Base-by-base conservation (phyloP, 2,113 vertebrate species). In the Microcebus ravelobensis region DNA sequence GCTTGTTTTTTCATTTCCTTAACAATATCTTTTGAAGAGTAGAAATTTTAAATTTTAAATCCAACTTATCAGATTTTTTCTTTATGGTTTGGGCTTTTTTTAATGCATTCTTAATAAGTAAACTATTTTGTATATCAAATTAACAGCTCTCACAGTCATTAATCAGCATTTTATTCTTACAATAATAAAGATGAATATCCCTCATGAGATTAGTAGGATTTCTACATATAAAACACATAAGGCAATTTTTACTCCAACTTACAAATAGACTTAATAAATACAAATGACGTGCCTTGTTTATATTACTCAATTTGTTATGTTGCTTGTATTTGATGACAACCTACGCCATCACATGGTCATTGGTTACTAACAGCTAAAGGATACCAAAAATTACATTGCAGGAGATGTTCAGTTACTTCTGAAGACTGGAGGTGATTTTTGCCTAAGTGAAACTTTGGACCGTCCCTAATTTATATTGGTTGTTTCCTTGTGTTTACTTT, bases 31-130 rank as follows among this genome's bases (percentile, higher is more conserved):
- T 97, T 90, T 92, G 81, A 87, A 93, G 70, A 90, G n/a, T 25
- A 77, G 80, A 94, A 92, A 3, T 90, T 94, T 97, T 83, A 67
- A 65, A 86, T 83, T 96, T 85, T 87, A 95, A 90, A 34, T 94
- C 25, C 21, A 36, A 4, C 39, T 81, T 95, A 71, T 90, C 59
- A 77, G 13, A 80, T 85, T 85, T n/a, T 73, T 65, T 57, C 55
- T 71, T 77, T 77, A 45, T 87, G 36, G 71, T 89, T 82, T 83
- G 29, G 92, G 73, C 7, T 90, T 73, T 96, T 96, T 65, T 94
- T 82, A 86, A 59, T 90, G n/a, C 27, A 87, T 67, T 67, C 8
- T 94, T 87, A 76, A 61, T 76, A 76, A 89, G 68, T 76, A 73
- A 87, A 90, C 31, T 82, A 15, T 92, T 89, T 90, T 82, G 9